Evolutionary conservation across 2,113 vertebrate species (phyloP).

Genomic region (Sturnus vulgaris): DNA sequence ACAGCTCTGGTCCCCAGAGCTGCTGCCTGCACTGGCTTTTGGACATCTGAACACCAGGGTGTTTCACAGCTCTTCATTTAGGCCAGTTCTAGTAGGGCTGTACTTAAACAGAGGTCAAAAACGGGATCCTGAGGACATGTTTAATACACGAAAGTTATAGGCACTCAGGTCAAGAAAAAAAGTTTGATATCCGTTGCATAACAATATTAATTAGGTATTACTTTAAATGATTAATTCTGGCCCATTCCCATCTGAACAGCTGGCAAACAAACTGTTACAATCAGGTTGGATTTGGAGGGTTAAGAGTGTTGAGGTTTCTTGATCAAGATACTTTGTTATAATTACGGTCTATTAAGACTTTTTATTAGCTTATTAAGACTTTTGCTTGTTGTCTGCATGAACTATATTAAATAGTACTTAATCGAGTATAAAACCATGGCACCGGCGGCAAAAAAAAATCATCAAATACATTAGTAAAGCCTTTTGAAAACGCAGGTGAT

Average conservation of each 20-base stretch:
- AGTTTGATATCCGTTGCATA: conserved; percentile 68
- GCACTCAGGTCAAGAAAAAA: conserved; percentile 16
- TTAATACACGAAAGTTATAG: conserved; percentile 10
- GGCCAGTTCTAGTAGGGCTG: not conserved
- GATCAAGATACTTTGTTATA: conserved; percentile 61
- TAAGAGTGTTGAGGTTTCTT: not conserved
- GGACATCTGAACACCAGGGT: not conserved
- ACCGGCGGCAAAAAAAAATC: not conserved
- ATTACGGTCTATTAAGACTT: conserved; percentile 46
- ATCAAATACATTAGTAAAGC: not conserved
- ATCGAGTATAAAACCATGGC: not conserved
- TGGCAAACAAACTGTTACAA: conserved; percentile 66
- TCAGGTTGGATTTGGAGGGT: conserved; percentile 23
- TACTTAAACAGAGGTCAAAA: not conserved
- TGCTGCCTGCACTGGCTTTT: not conserved
- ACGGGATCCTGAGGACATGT: not conserved
- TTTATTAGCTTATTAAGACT: conserved; percentile 46
- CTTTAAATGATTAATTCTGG: conserved; percentile 69
- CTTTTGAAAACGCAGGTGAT: not conserved
- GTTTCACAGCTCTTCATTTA: not conserved
- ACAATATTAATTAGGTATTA: conserved; percentile 69
- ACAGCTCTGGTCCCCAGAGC: not conserved
- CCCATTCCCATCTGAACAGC: conserved; percentile 65
- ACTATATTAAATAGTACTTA: not conserved
- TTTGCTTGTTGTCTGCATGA: not conserved